These are phyloP conservation scores for Echinometra lucunter DNA, from an alignment of 53 echinoderm and acorn worm genomes.

Conservation along the genomic window DNA sequence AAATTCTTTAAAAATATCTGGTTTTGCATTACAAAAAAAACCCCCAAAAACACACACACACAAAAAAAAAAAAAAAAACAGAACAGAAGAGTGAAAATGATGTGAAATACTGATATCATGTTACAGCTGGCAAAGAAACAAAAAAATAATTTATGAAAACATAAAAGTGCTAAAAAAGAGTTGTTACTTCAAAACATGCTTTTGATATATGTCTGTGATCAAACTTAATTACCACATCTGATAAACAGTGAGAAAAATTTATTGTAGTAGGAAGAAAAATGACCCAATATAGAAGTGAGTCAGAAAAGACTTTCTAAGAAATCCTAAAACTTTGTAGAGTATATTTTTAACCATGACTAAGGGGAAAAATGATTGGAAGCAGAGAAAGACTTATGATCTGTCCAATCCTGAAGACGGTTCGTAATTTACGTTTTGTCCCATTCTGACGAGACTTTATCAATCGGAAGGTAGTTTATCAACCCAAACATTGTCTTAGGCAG, in stretches of 20 bases:
- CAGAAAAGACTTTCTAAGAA: too few relatives aligned
- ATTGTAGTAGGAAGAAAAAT: too few relatives aligned
- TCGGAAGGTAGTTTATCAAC: background rate
- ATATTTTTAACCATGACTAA: background rate
- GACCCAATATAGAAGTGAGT: too few relatives aligned
- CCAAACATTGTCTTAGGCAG: conserved; percentile 45
- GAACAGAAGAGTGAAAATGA: background rate
- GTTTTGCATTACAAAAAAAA: background rate
- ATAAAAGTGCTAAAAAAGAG: background rate
- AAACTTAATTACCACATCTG: too few relatives aligned
- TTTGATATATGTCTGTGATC: background rate
- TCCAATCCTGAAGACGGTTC: too few relatives aligned
- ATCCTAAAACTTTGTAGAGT: background rate
- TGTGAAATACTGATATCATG: background rate
- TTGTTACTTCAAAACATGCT: background rate
- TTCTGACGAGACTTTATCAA: background rate
- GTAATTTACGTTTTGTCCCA: background rate
- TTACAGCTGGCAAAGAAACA: background rate
- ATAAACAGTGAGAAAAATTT: too few relatives aligned
- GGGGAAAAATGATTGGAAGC: background rate
- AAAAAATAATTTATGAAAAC: background rate
- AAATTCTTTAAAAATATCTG: background rate
- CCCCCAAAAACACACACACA: too few relatives aligned
- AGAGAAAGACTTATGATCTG: too few relatives aligned
- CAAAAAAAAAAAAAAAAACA: too few relatives aligned